Conservation (phyloP, 2,888 invertebrate species). For the Heliconius aoede region DNA sequence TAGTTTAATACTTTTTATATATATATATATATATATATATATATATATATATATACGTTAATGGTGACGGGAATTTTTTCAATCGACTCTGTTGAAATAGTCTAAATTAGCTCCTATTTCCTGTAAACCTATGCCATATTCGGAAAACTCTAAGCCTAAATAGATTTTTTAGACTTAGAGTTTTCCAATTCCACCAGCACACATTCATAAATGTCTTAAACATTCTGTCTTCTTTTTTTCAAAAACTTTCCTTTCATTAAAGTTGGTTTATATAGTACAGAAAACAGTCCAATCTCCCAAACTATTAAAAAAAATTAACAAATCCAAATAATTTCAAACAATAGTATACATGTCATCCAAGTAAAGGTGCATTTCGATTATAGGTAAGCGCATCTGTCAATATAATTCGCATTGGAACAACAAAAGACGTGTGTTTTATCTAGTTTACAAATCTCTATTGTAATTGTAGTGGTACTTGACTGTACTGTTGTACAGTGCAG, state of each 20-base stretch:
- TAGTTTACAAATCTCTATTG: slow-evolving; percentile 44
- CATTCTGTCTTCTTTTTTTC: too few species aligned
- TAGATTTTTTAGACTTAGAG: too few species aligned
- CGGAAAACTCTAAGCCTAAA: too few species aligned
- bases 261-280: too few species aligned
- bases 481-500: slow-evolving; percentile 40
- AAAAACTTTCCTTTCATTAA: background rate
- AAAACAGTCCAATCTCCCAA: background rate
- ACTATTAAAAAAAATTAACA: slow-evolving; percentile 9
- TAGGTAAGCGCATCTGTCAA: slow-evolving; percentile 32
- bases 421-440: slow-evolving; percentile 47
- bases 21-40: too few species aligned
- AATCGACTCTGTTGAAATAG: background rate
- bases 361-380: slow-evolving; percentile 11
- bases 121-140: background rate
- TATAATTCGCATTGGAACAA: slow-evolving; percentile 30
- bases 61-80: background rate
- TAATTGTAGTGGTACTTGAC: slow-evolving; percentile 50
- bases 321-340: slow-evolving; percentile 3
- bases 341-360: slow-evolving; percentile 16
- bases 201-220: background rate
- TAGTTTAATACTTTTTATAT: too few species aligned
- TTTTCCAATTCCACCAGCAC: too few species aligned
- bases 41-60: too few species aligned
- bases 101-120: background rate